Base-by-base conservation (phyloP, 2,113 vertebrate genomes). In the Lagopus leucura region DNA sequence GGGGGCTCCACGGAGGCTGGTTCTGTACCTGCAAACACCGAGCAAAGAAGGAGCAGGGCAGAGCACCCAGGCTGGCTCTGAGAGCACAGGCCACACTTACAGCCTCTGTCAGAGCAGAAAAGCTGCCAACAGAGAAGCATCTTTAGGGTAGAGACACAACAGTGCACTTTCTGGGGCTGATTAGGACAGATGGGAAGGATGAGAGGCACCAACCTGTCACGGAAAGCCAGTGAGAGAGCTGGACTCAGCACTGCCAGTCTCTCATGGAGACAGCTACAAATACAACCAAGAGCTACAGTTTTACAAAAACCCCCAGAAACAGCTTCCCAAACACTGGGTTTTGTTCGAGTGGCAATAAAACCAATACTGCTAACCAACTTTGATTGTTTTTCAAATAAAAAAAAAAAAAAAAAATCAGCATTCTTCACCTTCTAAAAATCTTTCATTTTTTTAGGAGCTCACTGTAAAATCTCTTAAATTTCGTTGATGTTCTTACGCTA, bases 151-250 rank as follows among this genome's bases (percentile, higher is more conserved):
- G 10, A 61, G 25, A 30, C 32, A 30, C 21, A 30, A 4, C 25
- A 11, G 10, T 2, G 3, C 27, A 3, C 1, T 2, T 20, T 13
- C 20, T 11, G 43, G 20, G 57, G 24, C 17, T 0, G 0, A 17
- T 25, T 17, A 24, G 9, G 13, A 65, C n/a, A 42, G 45, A 42
- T 8, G 27, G 6, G 52, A 36, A 66, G 40, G 30, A 28, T 7
- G 8, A 11, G n/a, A 54, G 13, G 27, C 61, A 40, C 40, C 65
- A 50, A 8, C 58, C 28, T 3, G 13, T 2, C 25, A 25, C 6
- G 30, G 19, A 27, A 65, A n/a, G 50, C 50, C 8, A 6, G 2
- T 32, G 81, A 65, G 13, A 30, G 12, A 6, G 8, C 10, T 18
- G 21, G 24, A 15, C 21, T 28, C 19, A 1, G 24, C 14, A 4